Percentiles rank a stretch among this genome's conserved stretches.
phyloP scores from a whole-genome alignment of 2,113 vertebrate genomes.

The Ranitomeya imitator region DNA sequence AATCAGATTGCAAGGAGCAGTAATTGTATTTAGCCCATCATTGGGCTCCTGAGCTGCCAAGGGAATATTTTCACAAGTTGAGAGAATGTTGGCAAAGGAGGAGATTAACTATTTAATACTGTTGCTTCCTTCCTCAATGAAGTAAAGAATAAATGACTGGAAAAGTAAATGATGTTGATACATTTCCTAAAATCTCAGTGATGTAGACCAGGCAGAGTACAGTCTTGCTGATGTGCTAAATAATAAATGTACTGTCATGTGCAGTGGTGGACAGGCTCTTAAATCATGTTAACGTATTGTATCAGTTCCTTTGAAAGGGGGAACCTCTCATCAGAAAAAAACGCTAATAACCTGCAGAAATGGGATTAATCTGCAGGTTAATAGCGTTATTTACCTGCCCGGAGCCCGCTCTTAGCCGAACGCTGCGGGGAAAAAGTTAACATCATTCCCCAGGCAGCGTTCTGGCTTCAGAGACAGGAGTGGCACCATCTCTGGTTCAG shows the following conservation, averaged over 20 bases:
- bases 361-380: no score
- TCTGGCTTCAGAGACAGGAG: no score
- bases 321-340: no score
- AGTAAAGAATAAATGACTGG: not conserved
- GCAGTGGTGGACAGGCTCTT: no score
- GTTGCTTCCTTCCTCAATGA: not conserved
- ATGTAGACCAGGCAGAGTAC: not conserved
- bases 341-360: no score
- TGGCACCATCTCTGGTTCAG: no score
- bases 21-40: slow-evolving; percentile 56
- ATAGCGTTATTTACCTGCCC: no score
- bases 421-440: no score
- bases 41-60: slow-evolving; percentile 42
- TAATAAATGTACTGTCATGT: not conserved
- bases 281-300: not conserved
- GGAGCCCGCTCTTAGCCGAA: no score
- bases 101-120: slow-evolving; percentile 25
- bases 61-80: slow-evolving; percentile 58
- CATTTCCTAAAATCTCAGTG: not conserved
- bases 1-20: slow-evolving; percentile 51
- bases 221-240: not conserved
- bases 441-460: no score
- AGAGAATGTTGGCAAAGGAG: slow-evolving; percentile 27
- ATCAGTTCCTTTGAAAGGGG: not conserved
- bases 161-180: not conserved